phyloP scores from a whole-genome alignment of 2,797 vertebrate genomes.

The Diglossa cyanea region DNA sequence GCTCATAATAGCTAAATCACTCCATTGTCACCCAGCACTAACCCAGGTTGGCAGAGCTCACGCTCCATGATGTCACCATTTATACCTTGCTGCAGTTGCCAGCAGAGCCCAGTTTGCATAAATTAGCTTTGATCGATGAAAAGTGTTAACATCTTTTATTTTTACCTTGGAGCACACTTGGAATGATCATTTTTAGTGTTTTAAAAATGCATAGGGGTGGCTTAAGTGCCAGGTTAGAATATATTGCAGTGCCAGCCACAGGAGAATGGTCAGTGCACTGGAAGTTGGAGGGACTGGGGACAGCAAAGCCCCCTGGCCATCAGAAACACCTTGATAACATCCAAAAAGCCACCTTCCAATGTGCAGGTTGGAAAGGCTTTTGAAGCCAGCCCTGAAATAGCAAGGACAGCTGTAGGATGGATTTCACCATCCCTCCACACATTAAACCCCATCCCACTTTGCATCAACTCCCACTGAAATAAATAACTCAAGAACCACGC shows the following conservation, averaged over 20 bases:
- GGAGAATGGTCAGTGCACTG: not conserved
- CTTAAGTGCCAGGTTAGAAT: not conserved
- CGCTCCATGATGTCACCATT: slow-evolving; percentile 35
- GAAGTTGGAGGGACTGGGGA: not conserved
- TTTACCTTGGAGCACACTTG: not conserved
- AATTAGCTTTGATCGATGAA: slow-evolving; percentile 40
- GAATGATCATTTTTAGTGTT: not conserved
- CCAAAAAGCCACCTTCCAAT: not conserved
- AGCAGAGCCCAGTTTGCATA: slow-evolving; percentile 25
- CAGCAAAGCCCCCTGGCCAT: not conserved
- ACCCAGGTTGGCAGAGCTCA: slow-evolving; percentile 35
- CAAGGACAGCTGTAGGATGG: slow-evolving; percentile 37
- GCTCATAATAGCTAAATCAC: slow-evolving; percentile 59
- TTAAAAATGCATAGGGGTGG: not conserved
- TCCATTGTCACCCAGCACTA: slow-evolving; percentile 15
- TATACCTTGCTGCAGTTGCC: not conserved
- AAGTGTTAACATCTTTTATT: slow-evolving; percentile 32
- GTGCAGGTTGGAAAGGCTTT: not conserved
- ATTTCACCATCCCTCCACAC: slow-evolving; percentile 24
- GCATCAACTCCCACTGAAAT: slow-evolving; percentile 25
- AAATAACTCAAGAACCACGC: slow-evolving; percentile 30
- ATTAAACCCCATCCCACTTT: slow-evolving; percentile 19
- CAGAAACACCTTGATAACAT: not conserved
- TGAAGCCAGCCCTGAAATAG: not conserved
- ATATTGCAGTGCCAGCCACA: not conserved